Base-by-base conservation (phyloP, 2,888 invertebrate species). In the Hololepta plana region DNA sequence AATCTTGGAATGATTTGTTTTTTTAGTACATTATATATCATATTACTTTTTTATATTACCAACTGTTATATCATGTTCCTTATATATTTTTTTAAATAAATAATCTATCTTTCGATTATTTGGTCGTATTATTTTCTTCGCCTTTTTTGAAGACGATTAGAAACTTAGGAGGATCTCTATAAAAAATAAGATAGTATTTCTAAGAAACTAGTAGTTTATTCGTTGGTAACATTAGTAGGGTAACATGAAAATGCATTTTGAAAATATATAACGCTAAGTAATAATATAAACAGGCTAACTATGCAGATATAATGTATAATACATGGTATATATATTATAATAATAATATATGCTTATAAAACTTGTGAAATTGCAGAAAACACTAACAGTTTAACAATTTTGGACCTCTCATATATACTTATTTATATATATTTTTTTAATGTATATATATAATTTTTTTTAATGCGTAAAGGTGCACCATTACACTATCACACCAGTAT, bases 381-480 rank as follows among this genome's bases (percentile, higher is more conserved):
- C 49, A 47, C 51, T 51, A 53, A 52, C 48, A 51, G 46, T 47
- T 38, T 51, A 51, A 53, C 53, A 53, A 52, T 53, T 36, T 49
- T 55, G 52, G 55, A 53, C 52, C 55, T 52, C 53, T 52, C 51
- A 50, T n/a, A n/a, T n/a, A n/a, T n/a, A n/a, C n/a, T n/a, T n/a
- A n/a, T n/a, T n/a, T n/a, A n/a, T n/a, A 46, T 50, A 42, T 42
- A 28, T 34, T 28, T 21, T 17, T 24, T 21, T 21, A n/a, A n/a
- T n/a, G 21, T 25, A 21, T 25, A 25, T 28, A n/a, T n/a, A n/a
- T n/a, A n/a, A 36, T 38, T 39, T 39, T 36, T 34, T 42, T 43
- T 46, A 45, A 44, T 44, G 43, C 43, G 38, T 46, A 43, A n/a
- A 52, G 48, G 52, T 54, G 52, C 52, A 51, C 51, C 52, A 47